Percentiles rank a stretch among this genome's conserved stretches.
Evolutionary conservation across 2,797 vertebrate genomes (phyloP).

Genomic region (Cetoscarus ocellatus): DNA sequence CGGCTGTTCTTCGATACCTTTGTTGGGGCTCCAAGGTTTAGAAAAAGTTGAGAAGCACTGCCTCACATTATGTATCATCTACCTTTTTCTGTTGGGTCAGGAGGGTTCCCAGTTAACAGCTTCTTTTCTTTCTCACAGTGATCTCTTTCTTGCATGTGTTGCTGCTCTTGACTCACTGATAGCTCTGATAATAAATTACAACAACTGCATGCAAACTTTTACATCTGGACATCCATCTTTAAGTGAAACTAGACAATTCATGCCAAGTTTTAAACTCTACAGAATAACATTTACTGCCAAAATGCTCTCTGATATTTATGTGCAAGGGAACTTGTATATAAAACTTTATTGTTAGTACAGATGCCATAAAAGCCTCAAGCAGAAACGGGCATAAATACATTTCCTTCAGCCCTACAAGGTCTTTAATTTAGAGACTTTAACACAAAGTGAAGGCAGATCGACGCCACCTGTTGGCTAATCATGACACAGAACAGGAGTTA

Average conservation of each 20-base stretch:
- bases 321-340: constrained; percentile 40
- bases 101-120: not conserved
- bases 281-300: constrained; percentile 38
- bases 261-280: constrained; percentile 39
- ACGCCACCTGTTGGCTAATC: constrained; percentile 38
- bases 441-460: constrained; percentile 10
- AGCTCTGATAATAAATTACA: constrained; percentile 30
- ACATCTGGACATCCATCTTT: constrained; percentile 18
- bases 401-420: not conserved
- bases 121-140: not conserved
- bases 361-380: constrained; percentile 32
- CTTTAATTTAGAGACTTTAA: not conserved
- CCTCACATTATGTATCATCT: too few relatives aligned
- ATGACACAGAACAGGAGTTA: constrained; percentile 1
- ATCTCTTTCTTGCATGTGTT: constrained; percentile 9
- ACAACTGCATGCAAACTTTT: constrained; percentile 29
- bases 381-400: constrained; percentile 13
- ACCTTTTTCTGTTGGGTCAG: too few relatives aligned
- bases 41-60: too few relatives aligned
- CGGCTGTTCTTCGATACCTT: too few relatives aligned
- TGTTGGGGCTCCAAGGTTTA: too few relatives aligned
- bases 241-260: constrained; percentile 24
- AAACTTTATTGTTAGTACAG: constrained; percentile 43
- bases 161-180: constrained; percentile 1
- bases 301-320: constrained; percentile 26